Base-by-base conservation (phyloP, 2,888 invertebrate genomes). In the Teleiodes luculella region DNA sequence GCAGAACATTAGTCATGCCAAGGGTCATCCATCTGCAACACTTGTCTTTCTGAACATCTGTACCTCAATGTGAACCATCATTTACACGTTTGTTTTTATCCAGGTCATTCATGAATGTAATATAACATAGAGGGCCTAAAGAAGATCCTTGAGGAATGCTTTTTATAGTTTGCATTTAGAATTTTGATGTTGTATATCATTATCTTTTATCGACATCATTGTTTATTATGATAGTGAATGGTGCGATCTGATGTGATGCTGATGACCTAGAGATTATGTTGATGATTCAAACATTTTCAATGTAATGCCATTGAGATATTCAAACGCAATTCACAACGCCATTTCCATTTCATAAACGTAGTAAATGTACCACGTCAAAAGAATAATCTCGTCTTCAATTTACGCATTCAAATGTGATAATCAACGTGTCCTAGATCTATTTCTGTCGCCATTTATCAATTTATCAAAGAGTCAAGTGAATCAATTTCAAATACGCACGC, bases 341-440 rank as follows among this genome's bases (percentile, higher is more conserved):
- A 24, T 24, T 24, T 24, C 24, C 24, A 24, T 24, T 24, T 24
- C 24, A 24, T 24, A 24, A 24, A 24, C 24, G 6, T 24, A 24
- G 24, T 6, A 6, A 24, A 24, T 24, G 24, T 24, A 24, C 6
- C 24, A 36, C 14, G 18, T 20, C 18, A 18, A 41, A 16, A 41
- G 3, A 3, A 16, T 39, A 39, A 4, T 41, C 10, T 20, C 11
- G 39, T 41, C 11, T 41, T 10, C 10, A 41, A 41, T 41, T 24
- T 41, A 41, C 11, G 39, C 39, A 18, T 41, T 24, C 3, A 24
- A 39, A 18, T 18, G 18, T 41, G 18, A 8, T 16, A 18, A 16
- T 41, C 18, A 41, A 18, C 39, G 18, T 41, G 39, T 11, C 39
- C 39, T 18, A 41, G 39, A 41, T 41, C 39, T 41, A 41, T 41